Conservation (phyloP, 35 echinoderm and acorn worm genomes). For the Diadema setosum region DNA sequence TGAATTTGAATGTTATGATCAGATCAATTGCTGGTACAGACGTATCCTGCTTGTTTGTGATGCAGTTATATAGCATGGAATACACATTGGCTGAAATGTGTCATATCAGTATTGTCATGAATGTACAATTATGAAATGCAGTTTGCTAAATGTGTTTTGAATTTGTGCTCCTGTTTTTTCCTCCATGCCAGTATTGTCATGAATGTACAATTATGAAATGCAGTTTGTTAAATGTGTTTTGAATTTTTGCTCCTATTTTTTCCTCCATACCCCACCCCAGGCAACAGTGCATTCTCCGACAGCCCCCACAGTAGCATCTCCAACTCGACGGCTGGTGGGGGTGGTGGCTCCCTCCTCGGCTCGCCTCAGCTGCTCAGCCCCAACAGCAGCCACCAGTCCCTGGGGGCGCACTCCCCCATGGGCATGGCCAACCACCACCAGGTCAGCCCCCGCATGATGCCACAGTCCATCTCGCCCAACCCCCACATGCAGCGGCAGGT, state of each 20-base stretch:
- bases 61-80: no score
- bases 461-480: slow-evolving; percentile 6
- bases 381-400: slow-evolving; percentile 52
- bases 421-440: background rate
- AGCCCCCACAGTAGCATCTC: slow-evolving; percentile 80
- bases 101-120: no score
- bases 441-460: slow-evolving; percentile 64
- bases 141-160: no score
- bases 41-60: no score
- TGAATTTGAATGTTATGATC: no score
- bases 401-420: slow-evolving; percentile 44
- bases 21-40: no score
- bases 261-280: background rate
- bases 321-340: slow-evolving; percentile 46
- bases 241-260: background rate
- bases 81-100: no score
- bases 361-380: slow-evolving; percentile 76
- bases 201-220: no score
- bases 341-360: slow-evolving; percentile 5
- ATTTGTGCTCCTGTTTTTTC: no score
- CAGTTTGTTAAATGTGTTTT: no score
- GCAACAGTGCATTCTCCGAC: slow-evolving; percentile 57
- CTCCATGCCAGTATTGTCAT: no score
- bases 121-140: no score
- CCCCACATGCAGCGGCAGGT: slow-evolving; percentile 15